phyloP scores from a whole-genome alignment of 1,140 invertebrate species.

The Phocides pigmalion region DNA sequence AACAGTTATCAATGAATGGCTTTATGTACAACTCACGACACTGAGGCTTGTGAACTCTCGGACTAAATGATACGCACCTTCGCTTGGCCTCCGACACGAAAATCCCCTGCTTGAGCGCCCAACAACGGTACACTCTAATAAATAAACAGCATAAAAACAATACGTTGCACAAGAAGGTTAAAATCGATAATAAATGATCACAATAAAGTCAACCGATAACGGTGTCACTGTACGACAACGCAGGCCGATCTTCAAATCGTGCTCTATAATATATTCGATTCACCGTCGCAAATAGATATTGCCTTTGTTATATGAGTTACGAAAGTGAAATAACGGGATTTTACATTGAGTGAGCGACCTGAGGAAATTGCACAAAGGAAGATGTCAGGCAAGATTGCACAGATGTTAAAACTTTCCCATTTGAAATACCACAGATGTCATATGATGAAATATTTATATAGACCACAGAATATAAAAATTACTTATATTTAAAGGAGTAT shows the following conservation, averaged over 20 bases:
- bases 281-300: constrained; percentile 61
- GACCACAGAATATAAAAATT: neutral
- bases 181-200: constrained; percentile 75
- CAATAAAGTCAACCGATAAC: constrained; percentile 55
- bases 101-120: constrained; percentile 60
- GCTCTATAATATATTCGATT: constrained; percentile 50
- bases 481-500: no score
- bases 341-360: constrained; percentile 68
- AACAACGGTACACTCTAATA: constrained; percentile 65
- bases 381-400: constrained; percentile 56
- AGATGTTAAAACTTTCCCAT: constrained; percentile 8
- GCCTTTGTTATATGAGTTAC: constrained; percentile 76
- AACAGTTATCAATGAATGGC: constrained; percentile 43
- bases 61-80: constrained; percentile 60
- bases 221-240: constrained; percentile 56
- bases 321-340: constrained; percentile 77
- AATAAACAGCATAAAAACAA: constrained; percentile 77
- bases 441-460: neutral
- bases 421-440: constrained; percentile 1
- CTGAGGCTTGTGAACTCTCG: constrained; percentile 8
- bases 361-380: constrained; percentile 78
- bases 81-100: constrained; percentile 67
- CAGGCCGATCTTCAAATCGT: constrained; percentile 49
- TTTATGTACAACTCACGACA: constrained; percentile 15
- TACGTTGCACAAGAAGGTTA: constrained; percentile 65